Evolutionary conservation across 1,140 invertebrate genomes (phyloP), one percentile per base, ranked within the genome.

Genomic region (Adoxophyes honmai): DNA sequence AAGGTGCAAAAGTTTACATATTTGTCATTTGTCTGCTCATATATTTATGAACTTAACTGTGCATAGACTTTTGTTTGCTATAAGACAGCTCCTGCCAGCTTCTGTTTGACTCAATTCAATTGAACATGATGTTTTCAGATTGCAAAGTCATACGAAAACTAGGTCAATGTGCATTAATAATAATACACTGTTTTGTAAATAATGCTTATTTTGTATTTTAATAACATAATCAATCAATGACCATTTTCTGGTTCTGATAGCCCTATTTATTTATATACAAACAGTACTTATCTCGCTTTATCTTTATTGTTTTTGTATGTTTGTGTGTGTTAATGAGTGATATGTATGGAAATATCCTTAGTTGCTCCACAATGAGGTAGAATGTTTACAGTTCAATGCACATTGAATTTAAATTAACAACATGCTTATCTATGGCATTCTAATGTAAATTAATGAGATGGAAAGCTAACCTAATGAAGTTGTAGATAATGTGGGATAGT

Each of bases 181-280:
- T 28, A 2, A 3, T 2, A 28, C 21, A 28, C 6, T 28, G 21
- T 28, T 28, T 28, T 28, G 6, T 6, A 28, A 28, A 28, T 28
- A 28, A 28, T 28, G 6, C 6, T 38, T 0, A 42, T 34, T 52
- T 35, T 16, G 37, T 9, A 53, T 35, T 33, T 10, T 42, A 15
- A 6, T 35, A 39, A 44, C 44, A 39, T 59, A 33, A 36, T 15
- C 33, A 53, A 35, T 34, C 10, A 35, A 37, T 54, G 34, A 35
- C 35, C 35, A 7, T 65, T 66, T 73, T 68, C 68, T 73, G 66
- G 61, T 68, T 62, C 52, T 16, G 68, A 69, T 75, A 70, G 60
- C 5, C n/a, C 34, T 11, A 62, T 63, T 62, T 14, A 60, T 60
- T 52, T 33, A 28, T 55, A 66, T 60, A 60, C 42, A 64, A 33